Base-by-base conservation (phyloP, 2,888 invertebrate species). In the Drosophila birchii region DNA sequence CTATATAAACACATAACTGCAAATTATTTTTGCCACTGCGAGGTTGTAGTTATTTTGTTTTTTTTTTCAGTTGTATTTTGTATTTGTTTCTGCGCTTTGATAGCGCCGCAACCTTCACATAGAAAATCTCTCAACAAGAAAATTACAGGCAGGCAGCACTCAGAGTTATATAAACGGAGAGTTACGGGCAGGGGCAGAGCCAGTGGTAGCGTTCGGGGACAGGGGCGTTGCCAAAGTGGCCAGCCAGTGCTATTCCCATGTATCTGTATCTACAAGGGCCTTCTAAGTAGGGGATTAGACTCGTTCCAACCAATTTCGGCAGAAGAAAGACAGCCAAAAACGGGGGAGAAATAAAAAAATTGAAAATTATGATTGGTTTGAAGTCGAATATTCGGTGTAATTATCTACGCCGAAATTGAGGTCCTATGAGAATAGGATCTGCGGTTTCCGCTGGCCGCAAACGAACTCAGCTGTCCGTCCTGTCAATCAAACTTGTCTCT, bases 61-160 rank as follows among this genome's bases (percentile, higher is more conserved):
- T 49, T 47, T 16, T n/a, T 55, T 14, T 12, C 12, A 8, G 56
- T 29, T 56, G 43, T 26, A 12, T 38, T 53, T 62, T 7, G 29
- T 29, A n/a, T 49, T 74, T 57, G 38, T 26, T 45, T 44, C 49
- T 53, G 44, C 39, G 72, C 62, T 70, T 60, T 71, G 60, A 71
- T 70, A 58, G 60, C 81, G 80, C 83, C 63, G 64, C 78, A 89
- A 89, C 90, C 90, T 91, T 91, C 90, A 91, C 91, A 91, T 86
- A 91, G 86, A 91, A 91, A 91, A 80, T 86, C 91, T 91, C 81
- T 91, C 90, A 91, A 84, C 90, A 88, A 88, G 89, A 91, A 91
- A 91, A 91, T 91, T 91, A 86, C 79, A 81, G 49, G 61, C 67
- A 51, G 62, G 16, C 51, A 36, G 23, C 70, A 56, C 51, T 51